phyloP scores from a whole-genome alignment of 2,888 invertebrate species.

The Eurytoma californica region DNA sequence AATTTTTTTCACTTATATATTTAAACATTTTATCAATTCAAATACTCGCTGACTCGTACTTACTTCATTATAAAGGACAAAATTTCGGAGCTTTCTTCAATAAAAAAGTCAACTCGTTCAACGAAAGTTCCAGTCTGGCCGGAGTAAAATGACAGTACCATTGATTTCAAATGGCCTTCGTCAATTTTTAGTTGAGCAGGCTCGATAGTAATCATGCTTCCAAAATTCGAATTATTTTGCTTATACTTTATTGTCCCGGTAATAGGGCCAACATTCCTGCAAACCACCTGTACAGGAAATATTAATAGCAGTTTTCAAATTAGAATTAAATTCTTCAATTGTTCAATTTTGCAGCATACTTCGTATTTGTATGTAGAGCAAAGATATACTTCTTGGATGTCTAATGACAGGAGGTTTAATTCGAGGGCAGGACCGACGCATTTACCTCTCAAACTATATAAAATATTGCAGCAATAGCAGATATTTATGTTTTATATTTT shows the following conservation, averaged over 20 bases:
- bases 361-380: conserved; percentile 80
- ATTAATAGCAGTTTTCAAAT: too few relatives aligned
- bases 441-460: conserved; percentile 75
- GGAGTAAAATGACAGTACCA: conserved; percentile 78
- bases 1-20: neutral
- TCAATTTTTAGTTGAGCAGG: conserved; percentile 75
- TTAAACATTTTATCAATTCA: conserved; percentile 2
- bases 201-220: conserved; percentile 77
- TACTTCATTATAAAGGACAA: conserved; percentile 79
- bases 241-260: conserved; percentile 78
- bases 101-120: conserved; percentile 79
- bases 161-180: conserved; percentile 77
- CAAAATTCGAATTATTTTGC: conserved; percentile 77
- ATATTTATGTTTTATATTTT: neutral
- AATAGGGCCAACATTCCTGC: conserved; percentile 77
- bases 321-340: neutral
- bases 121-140: conserved; percentile 79
- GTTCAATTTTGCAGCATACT: conserved; percentile 66
- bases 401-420: conserved; percentile 78
- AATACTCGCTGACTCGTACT: conserved; percentile 58
- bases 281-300: conserved; percentile 62
- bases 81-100: conserved; percentile 79
- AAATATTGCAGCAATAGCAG: conserved; percentile 1
- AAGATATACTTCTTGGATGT: conserved; percentile 79
- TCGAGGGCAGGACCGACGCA: conserved; percentile 79